Evolutionary conservation across 2,797 vertebrate genomes (phyloP).

Genomic region (Onychomys arenicola): DNA sequence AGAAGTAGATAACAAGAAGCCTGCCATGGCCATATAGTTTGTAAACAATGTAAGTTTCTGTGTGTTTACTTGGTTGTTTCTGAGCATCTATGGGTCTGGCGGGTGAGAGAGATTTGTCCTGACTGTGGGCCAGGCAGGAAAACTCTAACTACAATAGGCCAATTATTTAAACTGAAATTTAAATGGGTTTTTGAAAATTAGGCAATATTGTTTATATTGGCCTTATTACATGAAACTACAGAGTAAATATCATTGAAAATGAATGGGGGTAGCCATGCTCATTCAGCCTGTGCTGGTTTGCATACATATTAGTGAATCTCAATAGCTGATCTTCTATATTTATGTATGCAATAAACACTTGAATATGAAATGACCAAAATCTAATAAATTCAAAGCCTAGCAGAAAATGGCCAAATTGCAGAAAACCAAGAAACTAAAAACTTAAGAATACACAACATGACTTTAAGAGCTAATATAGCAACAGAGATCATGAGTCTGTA

Average conservation of each 20-base stretch:
- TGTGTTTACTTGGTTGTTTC: no score
- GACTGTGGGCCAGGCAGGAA: no score
- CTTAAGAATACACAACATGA: neutral
- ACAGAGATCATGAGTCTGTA: neutral
- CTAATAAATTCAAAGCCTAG: conserved; percentile 4
- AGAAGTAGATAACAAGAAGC: no score
- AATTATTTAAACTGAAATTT: neutral
- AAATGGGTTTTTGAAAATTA: conserved; percentile 9
- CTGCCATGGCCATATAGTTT: no score
- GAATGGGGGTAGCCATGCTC: neutral
- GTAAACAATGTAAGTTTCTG: no score
- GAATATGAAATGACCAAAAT: conserved; percentile 33
- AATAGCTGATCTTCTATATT: neutral
- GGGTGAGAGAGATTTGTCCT: no score
- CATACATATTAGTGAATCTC: neutral
- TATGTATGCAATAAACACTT: neutral
- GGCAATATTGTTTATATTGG: neutral
- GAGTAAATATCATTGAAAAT: neutral
- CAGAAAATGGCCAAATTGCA: neutral
- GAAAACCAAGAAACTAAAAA: neutral
- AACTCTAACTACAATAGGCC: no score
- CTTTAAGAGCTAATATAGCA: neutral
- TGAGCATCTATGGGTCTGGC: no score
- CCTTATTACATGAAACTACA: neutral
- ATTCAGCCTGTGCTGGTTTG: neutral